Conservation (phyloP, 2,113 vertebrate species). For the Corythoichthys intestinalis region DNA sequence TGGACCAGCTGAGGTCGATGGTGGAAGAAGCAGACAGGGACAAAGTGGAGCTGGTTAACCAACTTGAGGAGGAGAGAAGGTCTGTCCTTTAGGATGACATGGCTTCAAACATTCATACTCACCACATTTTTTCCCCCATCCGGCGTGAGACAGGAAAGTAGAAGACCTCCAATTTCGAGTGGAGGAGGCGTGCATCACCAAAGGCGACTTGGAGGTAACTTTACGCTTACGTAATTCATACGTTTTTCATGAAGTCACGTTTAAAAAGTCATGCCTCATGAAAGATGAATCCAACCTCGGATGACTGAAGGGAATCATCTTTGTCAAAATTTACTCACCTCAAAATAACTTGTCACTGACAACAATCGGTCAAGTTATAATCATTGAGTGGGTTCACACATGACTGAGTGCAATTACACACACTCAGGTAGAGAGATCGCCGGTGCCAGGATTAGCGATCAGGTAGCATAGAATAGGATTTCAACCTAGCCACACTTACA, state of each 20-base stretch:
- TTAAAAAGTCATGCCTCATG: background rate
- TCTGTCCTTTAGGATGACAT: constrained; percentile 34
- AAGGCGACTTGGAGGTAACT: constrained; percentile 97
- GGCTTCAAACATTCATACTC: background rate
- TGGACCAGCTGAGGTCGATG: constrained; percentile 90
- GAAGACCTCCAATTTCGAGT: constrained; percentile 98
- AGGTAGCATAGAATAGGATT: no score
- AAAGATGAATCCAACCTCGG: background rate
- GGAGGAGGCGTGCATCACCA: constrained; percentile 96
- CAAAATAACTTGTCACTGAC: no score
- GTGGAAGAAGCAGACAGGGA: constrained; percentile 93
- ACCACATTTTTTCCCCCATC: background rate
- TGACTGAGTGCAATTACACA: no score
- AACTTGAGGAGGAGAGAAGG: constrained; percentile 97
- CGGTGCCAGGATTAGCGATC: no score
- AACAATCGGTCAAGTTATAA: no score
- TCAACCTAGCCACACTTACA: no score
- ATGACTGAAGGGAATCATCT: background rate
- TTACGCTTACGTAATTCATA: background rate
- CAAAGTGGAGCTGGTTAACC: constrained; percentile 95
- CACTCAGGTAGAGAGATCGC: no score
- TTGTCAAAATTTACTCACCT: background rate
- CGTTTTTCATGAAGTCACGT: background rate
- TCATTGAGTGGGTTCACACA: no score
- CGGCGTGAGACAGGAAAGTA: constrained; percentile 80